phyloP scores from a whole-genome alignment of 1,140 invertebrate genomes.

The Ectropis grisescens region DNA sequence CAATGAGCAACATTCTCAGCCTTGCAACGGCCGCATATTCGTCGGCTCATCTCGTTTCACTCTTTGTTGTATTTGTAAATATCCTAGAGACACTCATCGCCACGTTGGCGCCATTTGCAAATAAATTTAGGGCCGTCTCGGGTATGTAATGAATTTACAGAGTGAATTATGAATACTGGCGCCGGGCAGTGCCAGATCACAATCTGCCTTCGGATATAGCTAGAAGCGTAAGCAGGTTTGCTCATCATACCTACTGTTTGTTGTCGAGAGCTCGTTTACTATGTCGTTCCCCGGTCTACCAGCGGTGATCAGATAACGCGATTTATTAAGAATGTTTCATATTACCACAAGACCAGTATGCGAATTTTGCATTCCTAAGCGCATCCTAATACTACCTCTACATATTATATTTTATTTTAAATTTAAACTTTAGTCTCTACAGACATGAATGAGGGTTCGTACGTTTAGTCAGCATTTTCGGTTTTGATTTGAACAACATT shows the following conservation, averaged over 20 bases:
- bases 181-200: conserved; percentile 45
- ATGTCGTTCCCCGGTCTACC: conserved; percentile 15
- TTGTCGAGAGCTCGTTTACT: conserved; percentile 27
- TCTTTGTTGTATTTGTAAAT: conserved; percentile 35
- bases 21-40: conserved; percentile 8
- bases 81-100: conserved; percentile 44
- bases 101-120: conserved; percentile 50
- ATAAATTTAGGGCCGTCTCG: conserved; percentile 63
- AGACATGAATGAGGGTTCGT: no score
- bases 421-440: no score
- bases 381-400: no score
- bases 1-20: no score
- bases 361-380: no score
- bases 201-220: conserved; percentile 41
- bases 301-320: no score
- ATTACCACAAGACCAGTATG: no score
- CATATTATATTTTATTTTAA: no score
- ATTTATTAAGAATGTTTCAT: no score
- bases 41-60: conserved; percentile 10
- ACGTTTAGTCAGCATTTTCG: no score
- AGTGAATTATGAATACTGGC: conserved; percentile 53
- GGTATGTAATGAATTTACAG: conserved; percentile 56
- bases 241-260: conserved; percentile 34
- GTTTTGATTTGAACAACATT: no score
- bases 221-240: conserved; percentile 33